These are phyloP conservation scores for Adoxophyes honmai DNA, from an alignment of 1,140 invertebrate species.

Conservation along the genomic window DNA sequence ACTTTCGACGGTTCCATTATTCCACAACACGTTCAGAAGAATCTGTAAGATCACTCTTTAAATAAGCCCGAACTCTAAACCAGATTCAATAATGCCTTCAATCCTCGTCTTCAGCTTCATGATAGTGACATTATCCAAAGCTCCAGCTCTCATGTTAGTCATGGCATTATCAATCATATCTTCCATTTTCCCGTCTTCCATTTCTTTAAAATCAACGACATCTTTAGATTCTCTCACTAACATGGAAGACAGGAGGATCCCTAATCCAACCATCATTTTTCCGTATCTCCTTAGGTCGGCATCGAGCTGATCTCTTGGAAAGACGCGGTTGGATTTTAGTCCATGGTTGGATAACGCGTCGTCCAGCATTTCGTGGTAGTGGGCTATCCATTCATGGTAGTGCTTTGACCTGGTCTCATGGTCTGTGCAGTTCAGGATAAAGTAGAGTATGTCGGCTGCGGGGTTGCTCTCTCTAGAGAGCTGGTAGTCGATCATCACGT, in stretches of 20 bases:
- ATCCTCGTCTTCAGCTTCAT: background rate
- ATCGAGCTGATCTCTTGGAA: slow-evolving; percentile 28
- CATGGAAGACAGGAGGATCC: background rate
- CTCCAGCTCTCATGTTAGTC: background rate
- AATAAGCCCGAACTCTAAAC: background rate
- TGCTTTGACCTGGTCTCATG: slow-evolving; percentile 22
- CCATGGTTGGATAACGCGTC: slow-evolving; percentile 23
- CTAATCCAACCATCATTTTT: background rate
- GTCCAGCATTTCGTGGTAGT: slow-evolving; percentile 29
- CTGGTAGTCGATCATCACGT: slow-evolving; percentile 34
- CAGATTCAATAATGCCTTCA: background rate
- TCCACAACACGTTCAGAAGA: too few species aligned
- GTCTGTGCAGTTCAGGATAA: slow-evolving; percentile 33
- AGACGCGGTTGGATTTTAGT: slow-evolving; percentile 24
- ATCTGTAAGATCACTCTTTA: too few species aligned
- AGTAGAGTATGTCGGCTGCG: slow-evolving; percentile 24
- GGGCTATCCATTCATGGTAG: slow-evolving; percentile 33
- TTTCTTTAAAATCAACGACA: background rate
- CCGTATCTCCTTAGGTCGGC: slow-evolving; percentile 32
- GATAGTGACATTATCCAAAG: background rate
- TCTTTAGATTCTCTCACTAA: background rate
- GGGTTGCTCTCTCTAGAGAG: slow-evolving; percentile 19
- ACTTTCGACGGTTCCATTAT: too few species aligned
- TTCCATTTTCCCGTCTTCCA: background rate
- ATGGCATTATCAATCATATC: background rate